These are phyloP conservation scores for Xiphorhynchus erythropygius DNA, from an alignment of 2,797 vertebrate species.

Conservation along the genomic window DNA sequence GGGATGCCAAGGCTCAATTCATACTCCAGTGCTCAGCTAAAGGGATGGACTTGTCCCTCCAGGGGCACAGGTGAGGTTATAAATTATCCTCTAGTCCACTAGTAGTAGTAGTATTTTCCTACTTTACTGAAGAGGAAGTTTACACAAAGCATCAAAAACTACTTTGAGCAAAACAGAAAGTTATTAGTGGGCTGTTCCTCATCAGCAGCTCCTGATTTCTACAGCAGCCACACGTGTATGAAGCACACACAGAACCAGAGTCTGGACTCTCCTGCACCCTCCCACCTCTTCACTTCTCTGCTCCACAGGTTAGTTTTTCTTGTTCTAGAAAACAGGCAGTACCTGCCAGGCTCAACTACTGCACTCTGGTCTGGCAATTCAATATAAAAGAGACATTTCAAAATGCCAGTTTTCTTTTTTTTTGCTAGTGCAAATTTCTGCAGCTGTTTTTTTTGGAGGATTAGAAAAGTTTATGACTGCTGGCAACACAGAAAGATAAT, in stretches of 20 bases:
- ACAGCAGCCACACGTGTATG: fast-evolving
- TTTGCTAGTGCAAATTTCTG: background rate
- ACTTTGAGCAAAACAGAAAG: background rate
- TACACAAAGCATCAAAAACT: background rate
- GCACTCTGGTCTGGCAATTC: background rate
- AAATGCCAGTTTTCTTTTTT: background rate
- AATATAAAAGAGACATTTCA: background rate
- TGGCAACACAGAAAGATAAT: background rate
- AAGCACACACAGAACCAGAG: background rate
- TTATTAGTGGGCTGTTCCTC: background rate
- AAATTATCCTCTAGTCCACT: background rate
- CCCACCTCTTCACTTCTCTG: background rate
- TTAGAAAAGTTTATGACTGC: background rate
- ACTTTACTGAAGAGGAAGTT: background rate
- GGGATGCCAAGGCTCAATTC: background rate
- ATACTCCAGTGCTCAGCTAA: background rate
- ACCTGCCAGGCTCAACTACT: background rate
- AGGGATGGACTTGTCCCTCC: background rate
- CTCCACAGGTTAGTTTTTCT: background rate
- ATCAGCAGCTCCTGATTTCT: background rate
- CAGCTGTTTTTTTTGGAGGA: background rate
- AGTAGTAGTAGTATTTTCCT: fast-evolving
- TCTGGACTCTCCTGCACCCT: background rate
- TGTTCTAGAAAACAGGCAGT: background rate
- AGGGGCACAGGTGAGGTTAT: no score